Percentiles rank a stretch among this genome's conserved stretches.
These are phyloP conservation scores for Crocuta crocuta DNA, from an alignment of 2,113 vertebrate genomes.

Conservation along the genomic window DNA sequence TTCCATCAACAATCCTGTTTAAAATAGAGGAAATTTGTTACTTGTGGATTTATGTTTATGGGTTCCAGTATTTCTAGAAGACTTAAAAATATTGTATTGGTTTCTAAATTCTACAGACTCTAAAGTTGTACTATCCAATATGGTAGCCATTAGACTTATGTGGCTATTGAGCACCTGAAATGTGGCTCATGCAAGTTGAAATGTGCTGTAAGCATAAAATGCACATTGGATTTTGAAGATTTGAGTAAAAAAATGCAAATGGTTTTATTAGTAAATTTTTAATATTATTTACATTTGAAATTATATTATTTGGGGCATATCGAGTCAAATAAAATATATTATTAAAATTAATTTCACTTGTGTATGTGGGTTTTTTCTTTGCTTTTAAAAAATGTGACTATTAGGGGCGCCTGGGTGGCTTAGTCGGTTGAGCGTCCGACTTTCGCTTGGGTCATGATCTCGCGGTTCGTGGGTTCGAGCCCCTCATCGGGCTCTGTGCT, in stretches of 20 bases:
- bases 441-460: too few species aligned
- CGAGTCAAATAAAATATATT: neutral
- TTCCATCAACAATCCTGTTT: slow-evolving; percentile 90
- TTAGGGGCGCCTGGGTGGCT: too few species aligned
- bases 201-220: neutral
- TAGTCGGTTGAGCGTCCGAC: too few species aligned
- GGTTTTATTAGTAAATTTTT: neutral
- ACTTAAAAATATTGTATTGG: neutral
- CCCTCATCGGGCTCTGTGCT: too few species aligned
- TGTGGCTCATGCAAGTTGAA: neutral
- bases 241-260: neutral
- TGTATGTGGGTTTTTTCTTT: neutral
- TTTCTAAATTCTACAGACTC: neutral
- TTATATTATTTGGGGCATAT: slow-evolving; percentile 10
- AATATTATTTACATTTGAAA: neutral
- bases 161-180: neutral
- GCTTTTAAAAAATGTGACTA: neutral
- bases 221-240: neutral
- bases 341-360: neutral
- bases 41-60: neutral
- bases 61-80: neutral
- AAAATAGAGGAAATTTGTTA: slow-evolving; percentile 41
- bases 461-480: too few species aligned
- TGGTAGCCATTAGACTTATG: neutral
- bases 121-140: neutral